Evolutionary conservation across 2,797 vertebrate species (phyloP).

Genomic region (Falco novaeseelandiae): DNA sequence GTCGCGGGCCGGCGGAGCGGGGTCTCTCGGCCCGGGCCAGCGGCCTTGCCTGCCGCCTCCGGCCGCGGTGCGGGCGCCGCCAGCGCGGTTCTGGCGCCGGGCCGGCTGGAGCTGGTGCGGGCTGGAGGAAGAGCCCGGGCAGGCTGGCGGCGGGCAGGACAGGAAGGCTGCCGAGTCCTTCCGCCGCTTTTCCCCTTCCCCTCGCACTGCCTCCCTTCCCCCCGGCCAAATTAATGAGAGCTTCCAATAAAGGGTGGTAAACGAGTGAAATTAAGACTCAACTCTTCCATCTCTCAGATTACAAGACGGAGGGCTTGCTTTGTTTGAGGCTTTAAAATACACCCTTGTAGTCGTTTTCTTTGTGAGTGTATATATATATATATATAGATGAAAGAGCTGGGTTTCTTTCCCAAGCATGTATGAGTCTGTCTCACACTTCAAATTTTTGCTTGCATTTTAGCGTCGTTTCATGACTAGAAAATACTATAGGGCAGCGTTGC

Average conservation of each 20-base stretch:
- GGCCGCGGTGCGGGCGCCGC: background rate
- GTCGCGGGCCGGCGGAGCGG: background rate
- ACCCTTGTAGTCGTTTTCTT: background rate
- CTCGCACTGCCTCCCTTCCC: background rate
- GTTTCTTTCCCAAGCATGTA: rapidly evolving
- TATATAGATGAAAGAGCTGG: rapidly evolving
- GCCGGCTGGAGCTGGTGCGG: background rate
- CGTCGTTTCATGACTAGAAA: background rate
- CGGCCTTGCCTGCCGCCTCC: background rate
- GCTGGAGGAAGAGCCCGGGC: background rate
- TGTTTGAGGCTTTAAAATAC: background rate
- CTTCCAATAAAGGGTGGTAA: background rate
- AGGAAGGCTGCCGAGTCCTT: background rate
- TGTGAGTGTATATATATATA: rapidly evolving
- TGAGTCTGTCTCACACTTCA: too few relatives aligned
- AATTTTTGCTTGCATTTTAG: background rate
- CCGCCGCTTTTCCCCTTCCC: background rate
- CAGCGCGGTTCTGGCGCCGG: background rate
- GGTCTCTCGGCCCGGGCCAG: background rate
- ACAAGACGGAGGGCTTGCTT: background rate
- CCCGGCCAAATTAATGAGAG: background rate
- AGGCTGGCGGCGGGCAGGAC: background rate
- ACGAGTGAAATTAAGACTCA: background rate
- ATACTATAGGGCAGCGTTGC: background rate
- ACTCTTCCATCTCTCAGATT: background rate